Base-by-base conservation (phyloP, 2,113 vertebrate genomes). In the Hiodon alosoides region DNA sequence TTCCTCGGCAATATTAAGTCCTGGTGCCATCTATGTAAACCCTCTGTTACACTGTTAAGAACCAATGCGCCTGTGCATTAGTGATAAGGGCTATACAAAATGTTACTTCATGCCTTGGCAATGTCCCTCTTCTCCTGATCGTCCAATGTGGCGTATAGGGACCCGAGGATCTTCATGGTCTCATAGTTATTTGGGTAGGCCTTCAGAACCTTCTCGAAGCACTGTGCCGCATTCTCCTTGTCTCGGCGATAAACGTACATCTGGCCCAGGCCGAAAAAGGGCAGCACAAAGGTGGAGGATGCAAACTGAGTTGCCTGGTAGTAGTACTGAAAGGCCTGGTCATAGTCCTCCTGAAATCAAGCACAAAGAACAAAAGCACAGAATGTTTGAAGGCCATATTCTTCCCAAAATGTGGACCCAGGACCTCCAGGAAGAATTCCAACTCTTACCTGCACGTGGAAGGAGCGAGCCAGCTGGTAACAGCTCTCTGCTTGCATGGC, bases 401-500 rank as follows among this genome's bases (percentile, higher is more conserved):
- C 31, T 31, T 31, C 31, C 31, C 31, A 31, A 31, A 31, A 31
- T 31, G 31, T 31, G 31, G 31, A 31, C 31, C 31, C 31, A 31
- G 31, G 31, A 31, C 31, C 31, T 31, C 31, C 31, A 31, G 31
- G 13, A 53, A 48, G 58, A 53, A 74, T 51, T 1, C 2, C 13
- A 48, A 50, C 59, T 67, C 69, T 68, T 85, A 98, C 97, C 94
- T 99, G 97, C 16, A 99, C 97, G 0, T 99, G 97, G 80, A 99
- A 99, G 50, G 97, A 98, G 52, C 97, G 91, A 0, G 97, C 97
- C 84, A 99, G 87, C 86, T 99, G 97, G 54, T 99, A 99, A 79
- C 97, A 99, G 82, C 97, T 99, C 84, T 99, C 97, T 2, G 97
- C 97, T 81, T 99, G 97, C 97, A 99, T 99, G 4, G 97, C 97